Base-by-base conservation (phyloP, 2,113 vertebrate species). In the Rattus norvegicus region DNA sequence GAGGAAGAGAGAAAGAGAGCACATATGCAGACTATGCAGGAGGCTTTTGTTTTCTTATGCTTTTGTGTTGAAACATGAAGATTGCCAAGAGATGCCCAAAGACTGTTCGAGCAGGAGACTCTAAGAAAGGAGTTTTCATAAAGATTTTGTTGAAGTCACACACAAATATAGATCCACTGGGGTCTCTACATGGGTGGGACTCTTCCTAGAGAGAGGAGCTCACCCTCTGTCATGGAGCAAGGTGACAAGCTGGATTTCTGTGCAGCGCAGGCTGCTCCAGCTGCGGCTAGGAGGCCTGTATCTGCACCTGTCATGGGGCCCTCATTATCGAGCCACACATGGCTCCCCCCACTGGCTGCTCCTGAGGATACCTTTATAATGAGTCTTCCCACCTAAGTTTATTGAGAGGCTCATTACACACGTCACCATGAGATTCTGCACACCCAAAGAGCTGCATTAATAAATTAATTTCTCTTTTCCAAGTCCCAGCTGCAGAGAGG, bases 361-460 rank as follows among this genome's bases (percentile, higher is more conserved):
- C 96, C 95, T n/a, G 75, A 96, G 95, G 93, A 96, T 17, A 26
- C 84, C 12, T 0, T 30, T 75, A 63, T 97, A 95, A 96, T 84
- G 95, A 97, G 88, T 13, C 75, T 85, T 81, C 69, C 52, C 39
- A 56, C 94, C 92, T 63, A 52, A 90, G 39, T 86, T 86, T 86
- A 49, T 22, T 33, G 28, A 67, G 28, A 69, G 17, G 28, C 90
- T 95, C 92, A 92, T 95, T 88, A 92, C n/a, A 59, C 83, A 80
- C 72, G 12, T 49, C 90, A 87, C 91, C 59, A 33, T 36, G 93
- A 24, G 87, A 88, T 56, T 65, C 90, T 89, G 75, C 69, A 52
- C 75, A 61, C 16, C 70, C 59, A 43, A 47, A 84, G 43, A 88
- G 81, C 70, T 16, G 14, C 22, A 83, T 92, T 52, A 39, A 69